Evolutionary conservation across 2,797 vertebrate species (phyloP).

Genomic region (Anableps anableps): DNA sequence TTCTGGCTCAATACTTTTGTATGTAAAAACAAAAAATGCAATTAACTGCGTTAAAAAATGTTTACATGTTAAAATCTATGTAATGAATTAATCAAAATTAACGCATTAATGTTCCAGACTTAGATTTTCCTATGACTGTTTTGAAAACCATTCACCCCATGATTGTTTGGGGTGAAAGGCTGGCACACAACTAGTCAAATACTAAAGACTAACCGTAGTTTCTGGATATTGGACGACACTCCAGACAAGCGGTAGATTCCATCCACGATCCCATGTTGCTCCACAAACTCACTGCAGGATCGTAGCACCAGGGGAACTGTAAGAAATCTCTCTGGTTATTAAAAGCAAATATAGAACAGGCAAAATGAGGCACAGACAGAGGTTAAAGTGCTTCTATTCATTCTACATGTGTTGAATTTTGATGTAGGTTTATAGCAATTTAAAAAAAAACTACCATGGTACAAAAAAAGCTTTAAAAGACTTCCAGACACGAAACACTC

Average conservation of each 20-base stretch:
- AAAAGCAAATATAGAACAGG: background rate
- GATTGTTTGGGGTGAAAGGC: background rate
- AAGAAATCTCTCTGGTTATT: background rate
- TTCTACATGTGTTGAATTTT: background rate
- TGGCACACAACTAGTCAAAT: background rate
- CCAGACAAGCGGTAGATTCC: constrained; percentile 95
- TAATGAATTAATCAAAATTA: too few species aligned
- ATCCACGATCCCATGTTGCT: constrained; percentile 90
- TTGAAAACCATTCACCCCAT: background rate
- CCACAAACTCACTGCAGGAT: constrained; percentile 91
- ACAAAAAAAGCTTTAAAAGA: background rate
- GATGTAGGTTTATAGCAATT: too few species aligned
- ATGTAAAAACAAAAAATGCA: background rate
- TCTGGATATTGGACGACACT: constrained; percentile 94
- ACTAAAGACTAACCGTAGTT: constrained; percentile 82
- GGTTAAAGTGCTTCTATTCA: background rate
- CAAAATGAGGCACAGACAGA: background rate
- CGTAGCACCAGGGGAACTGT: constrained; percentile 91
- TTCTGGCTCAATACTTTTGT: background rate
- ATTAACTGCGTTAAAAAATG: background rate
- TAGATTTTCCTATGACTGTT: background rate
- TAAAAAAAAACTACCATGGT: background rate
- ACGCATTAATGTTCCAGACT: background rate
- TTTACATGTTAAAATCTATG: background rate
- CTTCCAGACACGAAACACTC: background rate